Evolutionary conservation across 2,888 invertebrate genomes (phyloP), one percentile per base, ranked within the genome.

Genomic region (Melanostoma mellinum): DNA sequence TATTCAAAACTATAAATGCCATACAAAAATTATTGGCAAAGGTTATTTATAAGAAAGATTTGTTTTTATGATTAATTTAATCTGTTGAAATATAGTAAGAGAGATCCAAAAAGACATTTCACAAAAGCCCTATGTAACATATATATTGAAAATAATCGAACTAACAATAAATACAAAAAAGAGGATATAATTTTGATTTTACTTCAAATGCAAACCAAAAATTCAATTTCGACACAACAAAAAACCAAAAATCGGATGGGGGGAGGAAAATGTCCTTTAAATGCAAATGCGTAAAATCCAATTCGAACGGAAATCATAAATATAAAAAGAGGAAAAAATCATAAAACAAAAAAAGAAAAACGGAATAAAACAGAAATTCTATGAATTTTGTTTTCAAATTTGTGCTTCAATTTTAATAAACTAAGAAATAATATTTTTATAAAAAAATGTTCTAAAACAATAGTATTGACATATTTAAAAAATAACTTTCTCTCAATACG

Each of bases 61-160:
- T 40, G 6, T 48, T 42, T 30, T 67, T 35, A 5, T 10, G 3
- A 3, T 35, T 2, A 35, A 9, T 42, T 42, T 35, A n/a, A 48
- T 38, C 32, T 32, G 33, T 30, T 38, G 9, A 46, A 46, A 60
- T 67, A 61, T 20, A 33, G 56, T 58, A 52, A 60, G 72, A 78
- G 82, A 82, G 82, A 82, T 82, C 82, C 82, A 82, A 73, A 82
- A 82, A 82, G 82, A 82, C 82, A 77, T 82, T 82, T 82, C 77
- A 82, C 77, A 78, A 69, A 81, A 78, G 73, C 82, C 82, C 82
- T 82, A 77, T 40, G 3, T n/a, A 77, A 81, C 55, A 77, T 48
- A 67, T 63, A 72, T 50, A 65, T 48, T 20, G 9, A 6, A 68
- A 50, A 52, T 8, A 9, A 71, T 40, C 5, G 30, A 76, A 69